Conservation (phyloP, 2,113 vertebrate species). For the Rhagologus leucostigma region DNA sequence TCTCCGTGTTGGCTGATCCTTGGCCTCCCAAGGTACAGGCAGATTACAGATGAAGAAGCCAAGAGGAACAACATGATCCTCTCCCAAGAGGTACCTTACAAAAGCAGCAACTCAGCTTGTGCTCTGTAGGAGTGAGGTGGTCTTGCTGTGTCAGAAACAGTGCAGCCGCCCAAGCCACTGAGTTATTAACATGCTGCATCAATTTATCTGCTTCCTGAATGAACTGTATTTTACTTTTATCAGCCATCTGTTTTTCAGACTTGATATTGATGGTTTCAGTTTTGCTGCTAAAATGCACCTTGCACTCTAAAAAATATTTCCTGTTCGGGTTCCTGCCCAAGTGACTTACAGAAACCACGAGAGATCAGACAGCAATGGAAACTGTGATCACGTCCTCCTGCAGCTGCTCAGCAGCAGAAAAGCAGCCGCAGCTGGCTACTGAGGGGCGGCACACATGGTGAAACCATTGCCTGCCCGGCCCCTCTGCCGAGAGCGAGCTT, state of each 20-base stretch:
- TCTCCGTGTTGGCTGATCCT: not conserved
- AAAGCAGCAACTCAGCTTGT: not conserved
- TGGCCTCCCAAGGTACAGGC: not conserved
- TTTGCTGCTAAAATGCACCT: conserved; percentile 29
- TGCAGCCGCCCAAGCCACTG: not conserved
- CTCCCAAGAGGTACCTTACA: not conserved
- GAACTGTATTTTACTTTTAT: not conserved
- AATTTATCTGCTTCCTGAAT: conserved; percentile 17
- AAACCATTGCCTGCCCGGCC: accelerated
- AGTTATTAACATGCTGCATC: not conserved
- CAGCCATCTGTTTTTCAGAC: conserved; percentile 24
- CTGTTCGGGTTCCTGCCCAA: not conserved
- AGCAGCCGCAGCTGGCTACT: not conserved
- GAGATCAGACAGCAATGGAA: not conserved
- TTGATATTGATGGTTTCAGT: not conserved
- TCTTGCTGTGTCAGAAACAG: not conserved
- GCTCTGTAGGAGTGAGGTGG: not conserved
- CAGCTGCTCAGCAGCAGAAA: not conserved
- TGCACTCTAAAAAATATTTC: conserved; percentile 15
- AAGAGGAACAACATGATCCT: not conserved
- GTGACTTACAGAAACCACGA: not conserved
- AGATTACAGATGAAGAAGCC: not conserved
- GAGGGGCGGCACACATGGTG: accelerated
- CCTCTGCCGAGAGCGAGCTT: not conserved
- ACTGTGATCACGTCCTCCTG: not conserved